Base-by-base conservation (phyloP, 2,797 vertebrate genomes). In the Clarias laeviceps region DNA sequence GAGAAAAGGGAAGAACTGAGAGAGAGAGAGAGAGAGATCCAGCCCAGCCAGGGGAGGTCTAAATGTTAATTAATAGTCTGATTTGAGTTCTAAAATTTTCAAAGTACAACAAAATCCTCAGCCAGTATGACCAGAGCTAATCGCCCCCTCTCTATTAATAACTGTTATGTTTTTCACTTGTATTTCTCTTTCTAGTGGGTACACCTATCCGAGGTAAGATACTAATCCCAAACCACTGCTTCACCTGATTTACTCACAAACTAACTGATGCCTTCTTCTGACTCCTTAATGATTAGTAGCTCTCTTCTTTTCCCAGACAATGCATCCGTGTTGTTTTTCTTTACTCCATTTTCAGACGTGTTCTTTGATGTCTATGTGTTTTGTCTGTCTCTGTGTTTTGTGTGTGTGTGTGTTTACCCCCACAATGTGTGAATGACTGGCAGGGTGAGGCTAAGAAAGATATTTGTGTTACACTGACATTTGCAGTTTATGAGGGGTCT, bases 131-230 rank as follows among this genome's bases (percentile, higher is more conserved):
- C 50, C 20, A 40, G 27, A 57, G 29, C 64, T 59, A 5, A n/a
- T 57, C 70, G 11, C 64, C 18, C 65, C 29, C 70, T 57, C 34
- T 65, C 88, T 93, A 92, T 93, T 88, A 88, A 90, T 93, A 94
- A 97, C 95, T 95, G 91, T 95, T 94, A 94, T 96, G 95, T 93
- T 95, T 96, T 95, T 93, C 92, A 93, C 95, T 83, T 97, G 96
- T 97, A 95, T 97, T 95, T 97, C 90, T 98, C 96, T 93, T 95
- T 94, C 95, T 97, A 99, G 98, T 97, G 97, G 95, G 96, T 96
- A 99, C 98, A 92, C 98, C 98, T 64, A 99, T 99, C 93, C 96
- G 97, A 99, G 98, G 98, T 99, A 99, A 99, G 98, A 96, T 90
- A 86, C 90, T 80, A 84, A 88, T 80, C 76, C 84, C 64, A 77